Base-by-base conservation (phyloP, 2,888 invertebrate species). In the Halictus ligatus region DNA sequence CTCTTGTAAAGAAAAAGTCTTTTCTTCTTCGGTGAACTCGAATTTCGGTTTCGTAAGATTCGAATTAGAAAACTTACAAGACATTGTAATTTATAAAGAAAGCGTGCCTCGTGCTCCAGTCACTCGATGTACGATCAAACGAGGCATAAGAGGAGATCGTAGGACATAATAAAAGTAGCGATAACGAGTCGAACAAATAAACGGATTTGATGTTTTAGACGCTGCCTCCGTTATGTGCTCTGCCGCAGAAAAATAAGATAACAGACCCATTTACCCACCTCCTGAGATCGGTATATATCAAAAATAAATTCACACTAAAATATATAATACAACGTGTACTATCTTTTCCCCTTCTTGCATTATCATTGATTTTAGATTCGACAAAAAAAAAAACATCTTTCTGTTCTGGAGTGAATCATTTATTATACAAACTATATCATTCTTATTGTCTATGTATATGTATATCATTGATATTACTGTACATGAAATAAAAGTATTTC, bases 141-240 rank as follows among this genome's bases (percentile, higher is more conserved):
- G 83, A 89, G 86, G 85, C 85, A 81, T 88, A 85, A 83, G 84
- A 74, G 80, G 78, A 87, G 85, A 84, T 74, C 84, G 87, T 91
- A 91, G 88, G 78, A 75, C 69, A 89, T 89, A 89, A 89, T 88
- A 86, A 89, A 71, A 89, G 84, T 91, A 87, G 89, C 80, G 81
- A 87, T 85, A 89, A 90, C 89, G 85, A 90, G 88, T 88, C 89
- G 86, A 90, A 91, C 83, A 90, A 93, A 93, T 92, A 92, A 92
- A 92, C 92, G 92, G 92, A 93, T 93, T 94, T 92, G 92, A 93
- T 94, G 93, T 93, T 93, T 71, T 92, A 93, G 91, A 92, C 85
- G 89, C 90, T 92, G 93, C 91, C 92, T 92, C 89, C 89, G 86
- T 88, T 89, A 89, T 91, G 91, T 91, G 89, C 88, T 91, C 91